Base-by-base conservation (phyloP, 1,140 invertebrate species). In the Drosophila pruinosa region DNA sequence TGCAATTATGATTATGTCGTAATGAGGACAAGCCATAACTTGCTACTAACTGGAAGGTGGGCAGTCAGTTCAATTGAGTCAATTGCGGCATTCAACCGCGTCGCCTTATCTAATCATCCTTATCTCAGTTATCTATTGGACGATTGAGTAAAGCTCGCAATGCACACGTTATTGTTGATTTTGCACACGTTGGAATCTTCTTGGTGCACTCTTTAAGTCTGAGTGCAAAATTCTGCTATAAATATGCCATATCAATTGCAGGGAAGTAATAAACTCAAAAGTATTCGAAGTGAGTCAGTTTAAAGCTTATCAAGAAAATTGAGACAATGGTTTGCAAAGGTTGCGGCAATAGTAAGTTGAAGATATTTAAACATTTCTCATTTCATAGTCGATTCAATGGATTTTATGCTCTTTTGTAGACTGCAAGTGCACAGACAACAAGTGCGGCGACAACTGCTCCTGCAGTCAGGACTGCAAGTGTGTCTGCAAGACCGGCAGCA, bases 361-460 rank as follows among this genome's bases (percentile, higher is more conserved):
- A 15, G 0, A 17, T 36, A 26, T 28, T 53, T 10, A 34, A 21
- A 6, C 45, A 43, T 50, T 31, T 28, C 7, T 0, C 2, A 19
- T 36, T 19, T 7, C 0, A 7, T n/a, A 31, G 7, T 24, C 7
- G 3, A 3, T 12, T 24, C 6, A n/a, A 7, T 14, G 2, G 38
- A 21, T 24, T 26, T 0, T 15, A 19, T 31, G 5, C 7, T 12
- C 3, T 41, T 26, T n/a, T 36, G 0, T n/a, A 86, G 81, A 74
- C 65, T 85, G 81, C 73, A 86, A 86, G 14, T 85, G 81, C 81
- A 77, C 47, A 6, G 64, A 58, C 31, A 62, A 10, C 43, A 81
- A 81, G 65, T 86, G 81, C 59, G 82, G 82, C 6, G 82, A 86
- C 63, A 86, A 88, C 19, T 86, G 81, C 21, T 39, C 69, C 15